Percentiles rank a stretch among this genome's conserved stretches.
These are phyloP conservation scores for Babylonia areolata DNA, from an alignment of 1,140 invertebrate genomes.

Conservation along the genomic window DNA sequence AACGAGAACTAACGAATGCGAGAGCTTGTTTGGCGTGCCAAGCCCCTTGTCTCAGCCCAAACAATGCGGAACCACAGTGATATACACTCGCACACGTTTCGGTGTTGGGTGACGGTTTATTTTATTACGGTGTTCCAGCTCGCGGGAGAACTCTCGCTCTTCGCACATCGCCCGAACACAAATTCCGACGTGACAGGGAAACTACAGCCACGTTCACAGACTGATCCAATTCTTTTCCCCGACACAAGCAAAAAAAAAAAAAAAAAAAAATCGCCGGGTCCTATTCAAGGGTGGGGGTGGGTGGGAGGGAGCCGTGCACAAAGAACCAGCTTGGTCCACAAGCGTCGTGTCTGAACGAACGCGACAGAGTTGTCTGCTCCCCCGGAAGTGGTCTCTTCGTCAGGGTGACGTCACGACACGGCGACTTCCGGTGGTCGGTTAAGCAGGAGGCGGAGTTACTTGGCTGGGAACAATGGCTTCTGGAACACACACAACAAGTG, in stretches of 20 bases:
- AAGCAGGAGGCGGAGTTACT: not conserved
- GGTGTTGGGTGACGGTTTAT: constrained; percentile 15
- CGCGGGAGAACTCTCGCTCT: not conserved
- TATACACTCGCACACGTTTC: not conserved
- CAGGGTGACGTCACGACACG: not conserved
- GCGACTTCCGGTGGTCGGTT: not conserved
- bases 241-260: not conserved
- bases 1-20: not conserved
- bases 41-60: not conserved
- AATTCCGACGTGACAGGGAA: not conserved
- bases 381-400: not conserved
- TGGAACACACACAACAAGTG: not conserved
- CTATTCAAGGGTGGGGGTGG: not conserved
- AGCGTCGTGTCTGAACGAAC: not conserved
- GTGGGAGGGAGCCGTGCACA: not conserved
- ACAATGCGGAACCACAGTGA: constrained; percentile 1
- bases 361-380: not conserved
- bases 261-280: not conserved
- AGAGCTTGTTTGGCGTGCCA: not conserved
- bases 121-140: not conserved
- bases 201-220: not conserved
- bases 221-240: not conserved
- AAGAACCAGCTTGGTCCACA: not conserved
- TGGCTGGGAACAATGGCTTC: not conserved
- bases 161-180: not conserved